phyloP scores from a whole-genome alignment of 2,113 vertebrate species.

The Chionomys nivalis region DNA sequence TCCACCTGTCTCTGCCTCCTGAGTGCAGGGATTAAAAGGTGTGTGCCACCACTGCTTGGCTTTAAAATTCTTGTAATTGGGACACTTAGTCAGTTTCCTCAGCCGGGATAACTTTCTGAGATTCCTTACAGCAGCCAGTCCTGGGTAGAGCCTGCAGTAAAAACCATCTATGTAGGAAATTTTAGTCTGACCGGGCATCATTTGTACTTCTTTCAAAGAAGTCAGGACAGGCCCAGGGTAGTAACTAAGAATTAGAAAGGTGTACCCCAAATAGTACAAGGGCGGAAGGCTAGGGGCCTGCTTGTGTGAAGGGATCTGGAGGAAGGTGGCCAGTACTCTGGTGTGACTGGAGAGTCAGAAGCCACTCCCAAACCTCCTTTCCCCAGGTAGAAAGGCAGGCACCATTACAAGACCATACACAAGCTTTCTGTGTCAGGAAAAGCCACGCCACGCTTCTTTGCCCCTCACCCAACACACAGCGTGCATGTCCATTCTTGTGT shows the following conservation, averaged over 20 bases:
- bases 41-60: background rate
- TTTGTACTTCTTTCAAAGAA: background rate
- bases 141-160: background rate
- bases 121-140: background rate
- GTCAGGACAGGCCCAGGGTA: background rate
- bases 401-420: background rate
- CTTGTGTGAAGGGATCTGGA: background rate
- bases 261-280: background rate
- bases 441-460: background rate
- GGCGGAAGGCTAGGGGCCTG: background rate
- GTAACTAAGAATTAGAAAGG: background rate
- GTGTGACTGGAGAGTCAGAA: background rate
- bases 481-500: background rate
- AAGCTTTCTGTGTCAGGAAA: background rate
- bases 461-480: background rate
- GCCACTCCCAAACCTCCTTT: background rate
- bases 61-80: constrained; percentile 32
- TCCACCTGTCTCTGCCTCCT: background rate
- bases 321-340: background rate
- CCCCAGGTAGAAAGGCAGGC: background rate
- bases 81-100: background rate
- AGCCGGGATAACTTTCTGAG: background rate
- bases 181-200: background rate
- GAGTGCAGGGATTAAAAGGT: background rate
- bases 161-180: background rate